Evolutionary conservation across 2,113 vertebrate species (phyloP), one percentile per base, ranked within the genome.

Genomic region (Mastomys coucha): DNA sequence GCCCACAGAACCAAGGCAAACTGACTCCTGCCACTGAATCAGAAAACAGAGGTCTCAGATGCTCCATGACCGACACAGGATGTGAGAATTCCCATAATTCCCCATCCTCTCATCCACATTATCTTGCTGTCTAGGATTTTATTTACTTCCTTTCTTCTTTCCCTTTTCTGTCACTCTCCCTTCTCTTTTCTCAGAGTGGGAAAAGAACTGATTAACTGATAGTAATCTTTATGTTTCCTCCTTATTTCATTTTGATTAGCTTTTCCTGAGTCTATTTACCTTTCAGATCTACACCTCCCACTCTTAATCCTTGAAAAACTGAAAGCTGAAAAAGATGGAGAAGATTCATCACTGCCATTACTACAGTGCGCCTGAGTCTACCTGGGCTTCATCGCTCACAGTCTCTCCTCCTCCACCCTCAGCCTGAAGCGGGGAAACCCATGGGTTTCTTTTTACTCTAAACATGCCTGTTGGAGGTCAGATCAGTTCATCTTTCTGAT

Each of bases 321-420:
- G 36, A 78, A 16, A 49, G 7, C 7, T 26, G 45, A 78, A 36
- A 39, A 12, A 93, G 14, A 45, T 1, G 12, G 58, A 85, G 81
- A 10, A 45, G 56, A 53, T 1, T 53, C 1, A 6, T 58, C 20
- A 33, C 13, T 14, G 13, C 28, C 70, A 4, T 26, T 11, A 12
- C 11, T 26, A 7, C 22, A 0, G 2, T 4, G 49, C 1, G 31
- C 39, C 5, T 4, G 24, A 26, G 24, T 67, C 36, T 36, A 3
- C 65, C 12, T 45, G 11, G 39, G 11, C 45, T 72, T 33, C 12
- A 16, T 67, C 5, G n/a, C 28, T 70, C 33, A 93, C 14, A 49
- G 12, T 58, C 33, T 28, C 20, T 49, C 39, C 20, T 49, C 39
- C n/a, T 73, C 33, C 0, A 53, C 36, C 14, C 10, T 7, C n/a